These are phyloP conservation scores for Drosophila demipolita DNA, from an alignment of 2,888 invertebrate species.

Conservation along the genomic window DNA sequence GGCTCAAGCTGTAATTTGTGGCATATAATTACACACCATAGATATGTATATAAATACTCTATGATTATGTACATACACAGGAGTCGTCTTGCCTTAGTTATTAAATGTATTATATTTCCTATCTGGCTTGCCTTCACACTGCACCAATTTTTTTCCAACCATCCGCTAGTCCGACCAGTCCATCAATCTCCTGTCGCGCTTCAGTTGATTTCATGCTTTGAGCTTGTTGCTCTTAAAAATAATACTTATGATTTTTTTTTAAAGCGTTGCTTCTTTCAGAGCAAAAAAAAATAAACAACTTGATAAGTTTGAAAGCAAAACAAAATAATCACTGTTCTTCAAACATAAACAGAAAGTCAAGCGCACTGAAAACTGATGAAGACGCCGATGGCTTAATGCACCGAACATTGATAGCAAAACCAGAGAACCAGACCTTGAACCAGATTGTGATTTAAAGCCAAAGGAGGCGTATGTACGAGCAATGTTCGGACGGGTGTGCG, in stretches of 20 bases:
- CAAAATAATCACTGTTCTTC: constrained; percentile 28
- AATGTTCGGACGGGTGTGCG: constrained; percentile 41
- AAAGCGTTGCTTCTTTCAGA: constrained; percentile 18
- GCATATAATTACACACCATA: not conserved
- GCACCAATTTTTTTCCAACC: constrained; percentile 25
- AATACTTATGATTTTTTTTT: constrained; percentile 14
- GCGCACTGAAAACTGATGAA: constrained; percentile 23
- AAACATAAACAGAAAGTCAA: constrained; percentile 1
- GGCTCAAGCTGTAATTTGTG: constrained; percentile 21
- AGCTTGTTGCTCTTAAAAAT: constrained; percentile 15
- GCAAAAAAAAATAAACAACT: not conserved
- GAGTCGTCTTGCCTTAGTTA: constrained; percentile 23
- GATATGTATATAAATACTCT: not conserved
- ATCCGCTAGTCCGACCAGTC: constrained; percentile 25
- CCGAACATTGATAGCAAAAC: constrained; percentile 41
- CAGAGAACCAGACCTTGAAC: constrained; percentile 47
- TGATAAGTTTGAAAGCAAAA: constrained; percentile 7
- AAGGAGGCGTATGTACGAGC: constrained; percentile 23
- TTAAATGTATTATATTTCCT: constrained; percentile 31
- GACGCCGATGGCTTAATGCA: constrained; percentile 47
- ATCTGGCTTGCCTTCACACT: constrained; percentile 55
- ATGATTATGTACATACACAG: constrained; percentile 19
- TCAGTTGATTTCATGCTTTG: constrained; percentile 54
- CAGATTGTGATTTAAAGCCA: constrained; percentile 28
- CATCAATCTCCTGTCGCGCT: constrained; percentile 49